phyloP scores from a whole-genome alignment of 2,797 vertebrate genomes.

The Tangara arthus region DNA sequence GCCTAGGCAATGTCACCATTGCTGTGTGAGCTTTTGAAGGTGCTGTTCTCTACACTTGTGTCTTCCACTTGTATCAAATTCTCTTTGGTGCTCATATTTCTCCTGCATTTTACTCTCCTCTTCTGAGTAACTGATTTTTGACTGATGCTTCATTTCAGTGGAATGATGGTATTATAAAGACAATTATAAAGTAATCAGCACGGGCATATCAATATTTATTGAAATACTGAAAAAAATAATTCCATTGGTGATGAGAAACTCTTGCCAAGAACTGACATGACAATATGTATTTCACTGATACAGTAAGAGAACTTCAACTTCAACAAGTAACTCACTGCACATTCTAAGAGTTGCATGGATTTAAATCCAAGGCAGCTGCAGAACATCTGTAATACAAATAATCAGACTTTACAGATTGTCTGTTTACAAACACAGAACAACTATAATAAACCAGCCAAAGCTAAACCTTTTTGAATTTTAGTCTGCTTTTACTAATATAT shows the following conservation, averaged over 20 bases:
- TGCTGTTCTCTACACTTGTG: not conserved
- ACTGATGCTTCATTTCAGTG: conserved; percentile 65
- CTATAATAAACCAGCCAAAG: conserved; percentile 63
- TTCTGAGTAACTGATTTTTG: not conserved
- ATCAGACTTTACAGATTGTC: conserved; percentile 67
- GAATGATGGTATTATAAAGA: conserved; percentile 75
- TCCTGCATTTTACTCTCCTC: not conserved
- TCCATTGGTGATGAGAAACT: conserved; percentile 81
- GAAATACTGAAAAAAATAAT: conserved; percentile 84
- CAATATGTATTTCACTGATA: conserved; percentile 77
- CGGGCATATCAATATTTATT: conserved; percentile 88
- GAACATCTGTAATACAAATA: conserved; percentile 71
- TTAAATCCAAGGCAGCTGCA: conserved; percentile 78
- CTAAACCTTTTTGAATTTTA: conserved; percentile 49
- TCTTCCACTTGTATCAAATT: not conserved
- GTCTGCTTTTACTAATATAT: conserved; percentile 57
- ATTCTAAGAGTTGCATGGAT: conserved; percentile 69
- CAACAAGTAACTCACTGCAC: conserved; percentile 74
- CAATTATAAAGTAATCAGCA: conserved; percentile 64
- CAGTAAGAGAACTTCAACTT: conserved; percentile 74
- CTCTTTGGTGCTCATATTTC: not conserved
- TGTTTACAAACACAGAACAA: conserved; percentile 70
- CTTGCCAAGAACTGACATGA: conserved; percentile 79
- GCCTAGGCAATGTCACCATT: not conserved
- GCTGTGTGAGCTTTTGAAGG: not conserved